A percentile compares a stretch with the other conserved stretches of the same genome.
These are phyloP conservation scores for Nasonia vitripennis DNA, from an alignment of 1,140 invertebrate species.

Conservation along the genomic window DNA sequence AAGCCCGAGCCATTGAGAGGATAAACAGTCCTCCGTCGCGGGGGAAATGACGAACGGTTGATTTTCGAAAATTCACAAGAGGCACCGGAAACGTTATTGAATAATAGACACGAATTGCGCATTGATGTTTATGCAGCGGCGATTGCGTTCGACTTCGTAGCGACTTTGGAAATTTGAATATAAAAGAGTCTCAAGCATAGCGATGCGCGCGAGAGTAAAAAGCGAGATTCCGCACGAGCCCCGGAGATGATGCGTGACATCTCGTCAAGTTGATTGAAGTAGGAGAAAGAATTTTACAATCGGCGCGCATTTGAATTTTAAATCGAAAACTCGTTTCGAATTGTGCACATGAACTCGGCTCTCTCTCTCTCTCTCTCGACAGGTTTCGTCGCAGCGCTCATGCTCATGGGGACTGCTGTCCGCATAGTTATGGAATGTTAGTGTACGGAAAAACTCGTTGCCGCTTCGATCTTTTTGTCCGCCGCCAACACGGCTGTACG, in stretches of 20 bases:
- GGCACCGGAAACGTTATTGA: neutral
- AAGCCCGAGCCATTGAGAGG: constrained; percentile 22
- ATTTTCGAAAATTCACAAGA: neutral
- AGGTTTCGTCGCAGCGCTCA: neutral
- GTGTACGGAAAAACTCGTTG: neutral
- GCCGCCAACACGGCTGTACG: no score
- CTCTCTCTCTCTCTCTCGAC: neutral
- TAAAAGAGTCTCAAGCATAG: neutral
- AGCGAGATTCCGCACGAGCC: neutral
- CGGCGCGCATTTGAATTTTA: constrained; percentile 37
- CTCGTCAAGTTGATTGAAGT: constrained; percentile 5
- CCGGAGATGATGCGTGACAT: neutral
- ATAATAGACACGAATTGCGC: constrained; percentile 27
- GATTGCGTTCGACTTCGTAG: constrained; percentile 12
- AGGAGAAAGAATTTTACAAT: constrained; percentile 32
- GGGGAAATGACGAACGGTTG: neutral
- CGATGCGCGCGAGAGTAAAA: neutral
- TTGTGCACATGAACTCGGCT: neutral
- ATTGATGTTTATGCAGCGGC: neutral
- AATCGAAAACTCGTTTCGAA: constrained; percentile 20
- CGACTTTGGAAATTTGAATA: constrained; percentile 23
- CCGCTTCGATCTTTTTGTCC: neutral
- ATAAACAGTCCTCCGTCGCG: neutral
- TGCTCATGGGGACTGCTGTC: no score
- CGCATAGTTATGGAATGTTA: neutral